Evolutionary conservation across 1,140 invertebrate genomes (phyloP), one percentile per base, ranked within the genome.

Genomic region (Dendroctonus ponderosae): DNA sequence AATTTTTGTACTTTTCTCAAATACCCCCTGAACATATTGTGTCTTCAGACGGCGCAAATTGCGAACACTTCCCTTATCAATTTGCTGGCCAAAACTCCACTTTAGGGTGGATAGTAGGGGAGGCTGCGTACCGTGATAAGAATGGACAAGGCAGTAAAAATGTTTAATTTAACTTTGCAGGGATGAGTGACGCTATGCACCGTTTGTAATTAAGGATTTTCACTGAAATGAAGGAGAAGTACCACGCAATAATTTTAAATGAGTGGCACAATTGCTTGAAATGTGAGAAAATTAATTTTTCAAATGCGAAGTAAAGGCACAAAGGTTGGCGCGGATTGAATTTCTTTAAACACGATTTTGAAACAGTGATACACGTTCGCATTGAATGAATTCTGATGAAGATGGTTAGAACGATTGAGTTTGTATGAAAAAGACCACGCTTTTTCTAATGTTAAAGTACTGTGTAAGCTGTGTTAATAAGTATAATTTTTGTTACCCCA

Each of bases 131-230:
- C 59, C 12, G 59, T 63, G 61, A 63, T 63, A 63, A 63, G 61
- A 49, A 63, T 14, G 61, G 51, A 63, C 61, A 63, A 50, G 51
- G 52, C 50, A 63, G 61, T 53, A 63, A 63, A 63, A 63, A 53
- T 63, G 61, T 63, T 63, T 63, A 63, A 63, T 63, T 63, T 54
- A 63, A 63, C 61, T 63, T 63, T 51, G 40, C 61, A 63, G 61
- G 61, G 61, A 44, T 63, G 61, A 63, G 61, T 63, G 61, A 63
- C 61, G 39, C 61, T 63, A 63, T 63, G 61, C 61, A 63, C 61
- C 51, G 61, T 37, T 54, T 46, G 61, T 63, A 63, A 63, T 63
- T 63, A 63, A 63, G 50, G 39, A 63, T 63, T 63, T 54, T 43
- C 50, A 41, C 50, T 38, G 9, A 50, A 63, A 54, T 48, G 50